Conservation (phyloP, 2,888 invertebrate genomes). For the Apotomis betuletana region DNA sequence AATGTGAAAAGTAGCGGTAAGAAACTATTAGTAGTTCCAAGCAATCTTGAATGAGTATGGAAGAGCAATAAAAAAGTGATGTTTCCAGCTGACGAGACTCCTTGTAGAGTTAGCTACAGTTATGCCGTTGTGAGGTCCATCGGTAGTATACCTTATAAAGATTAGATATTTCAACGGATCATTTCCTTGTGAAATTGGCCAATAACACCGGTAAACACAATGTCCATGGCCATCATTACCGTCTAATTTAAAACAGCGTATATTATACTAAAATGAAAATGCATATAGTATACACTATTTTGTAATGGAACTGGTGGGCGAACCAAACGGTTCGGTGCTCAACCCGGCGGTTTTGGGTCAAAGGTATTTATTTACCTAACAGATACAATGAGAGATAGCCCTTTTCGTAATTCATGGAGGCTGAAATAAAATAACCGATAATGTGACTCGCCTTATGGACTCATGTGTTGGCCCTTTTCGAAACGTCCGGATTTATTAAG, state of each 20-base stretch:
- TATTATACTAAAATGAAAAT: not conserved
- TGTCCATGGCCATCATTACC: slow-evolving; percentile 55
- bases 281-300: not conserved
- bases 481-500: slow-evolving; percentile 64
- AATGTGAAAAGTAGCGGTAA: not conserved
- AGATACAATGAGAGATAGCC: slow-evolving; percentile 61
- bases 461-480: slow-evolving; percentile 53
- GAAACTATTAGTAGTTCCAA: not conserved
- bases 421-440: slow-evolving; percentile 56
- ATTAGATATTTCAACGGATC: slow-evolving; percentile 53
- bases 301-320: slow-evolving; percentile 30
- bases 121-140: slow-evolving; percentile 56
- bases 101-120: slow-evolving; percentile 58
- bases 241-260: slow-evolving; percentile 11
- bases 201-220: slow-evolving; percentile 45
- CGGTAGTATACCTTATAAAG: slow-evolving; percentile 48
- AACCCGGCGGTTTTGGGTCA: slow-evolving; percentile 69
- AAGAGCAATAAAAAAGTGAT: slow-evolving; percentile 42
- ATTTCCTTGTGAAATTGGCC: slow-evolving; percentile 50
- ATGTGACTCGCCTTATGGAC: slow-evolving; percentile 52
- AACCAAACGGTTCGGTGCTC: slow-evolving; percentile 59
- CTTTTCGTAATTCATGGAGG: slow-evolving; percentile 59
- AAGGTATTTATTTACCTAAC: slow-evolving; percentile 75
- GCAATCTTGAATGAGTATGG: not conserved
- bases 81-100: slow-evolving; percentile 48